Evolutionary conservation across 2,888 invertebrate species (phyloP), one percentile per base, ranked within the genome.

Genomic region (Tachina lurida): DNA sequence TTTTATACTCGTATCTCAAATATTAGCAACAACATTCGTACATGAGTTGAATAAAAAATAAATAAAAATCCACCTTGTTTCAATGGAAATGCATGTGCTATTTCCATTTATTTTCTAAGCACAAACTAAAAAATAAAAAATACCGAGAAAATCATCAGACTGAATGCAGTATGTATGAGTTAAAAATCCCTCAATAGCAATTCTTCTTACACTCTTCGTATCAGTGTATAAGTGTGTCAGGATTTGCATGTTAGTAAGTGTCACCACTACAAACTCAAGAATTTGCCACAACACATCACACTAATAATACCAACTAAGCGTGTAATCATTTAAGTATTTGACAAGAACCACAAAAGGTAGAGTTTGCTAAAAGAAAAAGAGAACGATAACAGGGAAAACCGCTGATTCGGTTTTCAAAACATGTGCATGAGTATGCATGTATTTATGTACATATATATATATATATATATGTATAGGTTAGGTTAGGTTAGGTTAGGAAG

Each of bases 241-340:
- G 77, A 77, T 77, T 77, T 77, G 43, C 68, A 68, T 68, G 43
- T 60, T 22, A 19, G 12, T 39, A 52, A 60, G 79, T 78, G 70
- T 45, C 43, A 70, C 78, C 60, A 70, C 62, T 78, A 45, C 54
- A 63, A 39, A 22, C 41, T 77, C 39, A 67, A 68, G 15, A 45
- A 56, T 17, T 15, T 43, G 75, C 52, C 8, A 54, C 17, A 52
- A 49, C 39, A 60, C 67, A 45, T 31, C n/a, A 8, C 49, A 58
- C 56, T 56, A 63, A 22, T 79, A 79, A 71, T 63, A 56, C 54
- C 80, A 74, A 17, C 65, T 80, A 74, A 67, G 74, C 80, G 74
- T 74, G 67, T 80, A 80, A 80, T 80, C 73, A 80, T 80, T 80
- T 67, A 80, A 80, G 80, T 74, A 74, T 80, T 65, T 67, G 31